These are phyloP conservation scores for Leguminivora glycinivorella DNA, from an alignment of 1,140 invertebrate species.

Conservation along the genomic window DNA sequence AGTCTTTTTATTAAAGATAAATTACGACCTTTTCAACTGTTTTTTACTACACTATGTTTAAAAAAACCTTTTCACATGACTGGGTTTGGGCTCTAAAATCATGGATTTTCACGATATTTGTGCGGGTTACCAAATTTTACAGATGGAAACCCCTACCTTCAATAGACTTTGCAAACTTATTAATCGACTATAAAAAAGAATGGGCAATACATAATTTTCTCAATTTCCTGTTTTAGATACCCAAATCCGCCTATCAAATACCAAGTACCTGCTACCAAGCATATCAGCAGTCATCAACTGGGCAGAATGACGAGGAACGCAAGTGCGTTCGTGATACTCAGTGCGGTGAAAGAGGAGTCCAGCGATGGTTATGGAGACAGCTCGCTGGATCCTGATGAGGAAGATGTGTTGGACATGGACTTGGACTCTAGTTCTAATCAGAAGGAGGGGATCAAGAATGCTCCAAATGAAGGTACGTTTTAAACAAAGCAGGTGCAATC, in stretches of 20 bases:
- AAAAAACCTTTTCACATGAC: no score
- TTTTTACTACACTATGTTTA: no score
- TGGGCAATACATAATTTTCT: conserved; percentile 26
- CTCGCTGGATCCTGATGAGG: conserved; percentile 77
- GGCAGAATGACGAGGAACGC: conserved; percentile 87
- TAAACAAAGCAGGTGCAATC: not conserved
- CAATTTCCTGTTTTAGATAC: conserved; percentile 64
- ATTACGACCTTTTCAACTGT: no score
- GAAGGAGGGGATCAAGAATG: conserved; percentile 79
- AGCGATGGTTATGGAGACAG: conserved; percentile 79
- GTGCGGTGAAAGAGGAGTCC: conserved; percentile 87
- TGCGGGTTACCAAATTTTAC: no score
- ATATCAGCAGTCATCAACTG: conserved; percentile 89
- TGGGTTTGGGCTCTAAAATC: no score
- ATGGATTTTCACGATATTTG: no score
- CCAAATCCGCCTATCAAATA: conserved; percentile 88
- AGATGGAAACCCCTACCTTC: no score
- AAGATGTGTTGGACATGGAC: conserved; percentile 87
- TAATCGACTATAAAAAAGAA: no score
- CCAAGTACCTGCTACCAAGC: conserved; percentile 88
- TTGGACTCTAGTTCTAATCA: conserved; percentile 80
- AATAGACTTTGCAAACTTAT: no score
- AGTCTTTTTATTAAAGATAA: no score
- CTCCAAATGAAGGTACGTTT: conserved; percentile 69
- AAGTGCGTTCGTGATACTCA: conserved; percentile 86